Base-by-base conservation (phyloP, 2,888 invertebrate genomes). In the Stenotaenia linearis region DNA sequence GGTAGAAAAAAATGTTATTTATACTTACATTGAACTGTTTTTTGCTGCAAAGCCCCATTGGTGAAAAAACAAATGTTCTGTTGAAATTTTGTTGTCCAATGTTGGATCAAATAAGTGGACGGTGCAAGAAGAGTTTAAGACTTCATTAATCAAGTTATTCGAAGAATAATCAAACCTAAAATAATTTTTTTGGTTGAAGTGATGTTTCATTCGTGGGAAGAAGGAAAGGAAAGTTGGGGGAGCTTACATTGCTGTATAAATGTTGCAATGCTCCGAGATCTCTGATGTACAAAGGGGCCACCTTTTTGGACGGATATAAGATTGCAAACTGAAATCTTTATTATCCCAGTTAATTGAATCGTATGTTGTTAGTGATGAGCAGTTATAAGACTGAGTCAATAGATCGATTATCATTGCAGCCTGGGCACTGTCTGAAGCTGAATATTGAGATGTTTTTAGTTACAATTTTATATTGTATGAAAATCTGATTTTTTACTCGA, bases 21-120 rank as follows among this genome's bases (percentile, higher is more conserved):
- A 50, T 18, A 18, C 6, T 32, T 78, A 61, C 9, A 75, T 50
- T 0, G 80, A 32, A 15, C n/a, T 18, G 6, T 74, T 32, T 15
- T 75, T 9, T 50, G 75, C 80, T 32, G 80, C 74, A 80, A 80
- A 75, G 23, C 80, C 78, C 21, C 30, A 35, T 15, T 23, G 32
- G 18, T 32, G 18, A 5, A 75, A 75, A 75, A 21, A n/a, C 9
- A 75, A 30, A 75, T 75, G 15, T 18, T 23, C 7, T 50, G 15
- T 50, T 50, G 50, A 50, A 3, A 18, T 50, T 21, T 50, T 7
- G 18, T 50, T 0, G 0, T 18, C 18, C 7, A 50, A 45, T 15
- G n/a, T n/a, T n/a, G 50, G 50, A 18, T 50, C 50, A 50, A 50
- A 50, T 50, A 50, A n/a, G 50, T 50, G 50, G 21, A 50, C 50